Conservation (phyloP, 2,888 invertebrate genomes). For the Abrostola triplasia region DNA sequence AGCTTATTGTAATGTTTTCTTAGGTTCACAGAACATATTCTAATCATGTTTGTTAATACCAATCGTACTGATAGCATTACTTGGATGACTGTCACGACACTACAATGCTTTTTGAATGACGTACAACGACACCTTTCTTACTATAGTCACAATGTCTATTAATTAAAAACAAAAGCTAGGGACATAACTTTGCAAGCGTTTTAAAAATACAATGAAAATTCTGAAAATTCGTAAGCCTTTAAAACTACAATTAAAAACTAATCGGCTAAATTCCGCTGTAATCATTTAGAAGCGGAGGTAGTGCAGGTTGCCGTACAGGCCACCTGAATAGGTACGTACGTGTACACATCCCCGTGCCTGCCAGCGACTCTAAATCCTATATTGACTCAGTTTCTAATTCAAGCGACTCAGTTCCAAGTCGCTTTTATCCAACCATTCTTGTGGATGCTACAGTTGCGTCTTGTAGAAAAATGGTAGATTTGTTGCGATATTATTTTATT, state of each 20-base stretch:
- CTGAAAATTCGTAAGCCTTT: too few relatives aligned
- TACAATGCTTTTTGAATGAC: too few relatives aligned
- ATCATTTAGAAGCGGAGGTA: conserved; percentile 32
- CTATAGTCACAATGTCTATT: too few relatives aligned
- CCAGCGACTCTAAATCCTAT: conserved; percentile 41
- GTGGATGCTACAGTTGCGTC: conserved; percentile 4
- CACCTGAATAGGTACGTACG: conserved; percentile 15
- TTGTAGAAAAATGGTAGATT: background rate
- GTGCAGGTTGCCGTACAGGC: conserved; percentile 15
- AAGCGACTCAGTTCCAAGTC: conserved; percentile 11
- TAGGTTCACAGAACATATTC: too few relatives aligned
- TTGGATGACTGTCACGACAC: too few relatives aligned
- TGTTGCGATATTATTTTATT: background rate
- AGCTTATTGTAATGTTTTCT: too few relatives aligned
- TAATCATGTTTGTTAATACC: too few relatives aligned
- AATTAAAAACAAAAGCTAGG: too few relatives aligned
- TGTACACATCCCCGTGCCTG: conserved; percentile 16
- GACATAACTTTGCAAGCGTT: too few relatives aligned
- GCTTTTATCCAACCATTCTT: conserved; percentile 10
- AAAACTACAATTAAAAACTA: conserved; percentile 17
- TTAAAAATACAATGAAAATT: too few relatives aligned
- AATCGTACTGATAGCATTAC: too few relatives aligned
- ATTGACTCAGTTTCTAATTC: conserved; percentile 45
- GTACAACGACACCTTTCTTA: too few relatives aligned
- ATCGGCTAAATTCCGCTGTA: conserved; percentile 15